Conservation (phyloP, 2,113 vertebrate species). For the Phrynocephalus versicolor region DNA sequence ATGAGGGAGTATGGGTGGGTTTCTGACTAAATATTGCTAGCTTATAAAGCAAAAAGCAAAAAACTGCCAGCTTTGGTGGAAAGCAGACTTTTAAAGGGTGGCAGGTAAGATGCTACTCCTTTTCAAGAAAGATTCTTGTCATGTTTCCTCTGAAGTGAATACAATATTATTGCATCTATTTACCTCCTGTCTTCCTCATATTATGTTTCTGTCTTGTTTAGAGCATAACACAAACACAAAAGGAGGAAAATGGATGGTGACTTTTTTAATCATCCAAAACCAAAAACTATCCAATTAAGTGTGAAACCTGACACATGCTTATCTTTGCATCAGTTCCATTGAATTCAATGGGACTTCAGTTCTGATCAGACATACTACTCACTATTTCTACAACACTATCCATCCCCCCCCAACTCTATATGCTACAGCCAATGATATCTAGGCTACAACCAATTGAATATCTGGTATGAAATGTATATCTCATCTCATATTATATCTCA, state of each 20-base stretch:
- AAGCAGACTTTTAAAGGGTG: slow-evolving; percentile 65
- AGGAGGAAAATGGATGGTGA: neutral
- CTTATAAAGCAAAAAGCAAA: neutral
- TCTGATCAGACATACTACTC: neutral
- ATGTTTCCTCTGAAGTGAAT: slow-evolving; percentile 40
- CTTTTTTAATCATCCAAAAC: no score
- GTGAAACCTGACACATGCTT: neutral
- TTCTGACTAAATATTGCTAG: slow-evolving; percentile 73
- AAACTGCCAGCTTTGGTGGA: slow-evolving; percentile 46
- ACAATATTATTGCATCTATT: slow-evolving; percentile 6
- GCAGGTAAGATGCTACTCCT: slow-evolving; percentile 48
- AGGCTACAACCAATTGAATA: no score
- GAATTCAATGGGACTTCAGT: neutral
- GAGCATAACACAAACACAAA: neutral
- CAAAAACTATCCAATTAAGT: neutral
- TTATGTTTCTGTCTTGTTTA: neutral
- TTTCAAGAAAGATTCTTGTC: slow-evolving; percentile 45
- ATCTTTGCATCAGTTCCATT: neutral
- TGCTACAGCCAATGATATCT: no score
- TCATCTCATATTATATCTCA: no score
- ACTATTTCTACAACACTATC: no score
- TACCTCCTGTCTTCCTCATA: neutral
- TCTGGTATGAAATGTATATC: no score
- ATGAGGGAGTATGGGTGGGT: slow-evolving; percentile 74
- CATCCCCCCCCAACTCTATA: no score